These are phyloP conservation scores for Halichondria panicea DNA, from an alignment of 37 sponge, comb jelly and placozoan genomes.

Conservation along the genomic window DNA sequence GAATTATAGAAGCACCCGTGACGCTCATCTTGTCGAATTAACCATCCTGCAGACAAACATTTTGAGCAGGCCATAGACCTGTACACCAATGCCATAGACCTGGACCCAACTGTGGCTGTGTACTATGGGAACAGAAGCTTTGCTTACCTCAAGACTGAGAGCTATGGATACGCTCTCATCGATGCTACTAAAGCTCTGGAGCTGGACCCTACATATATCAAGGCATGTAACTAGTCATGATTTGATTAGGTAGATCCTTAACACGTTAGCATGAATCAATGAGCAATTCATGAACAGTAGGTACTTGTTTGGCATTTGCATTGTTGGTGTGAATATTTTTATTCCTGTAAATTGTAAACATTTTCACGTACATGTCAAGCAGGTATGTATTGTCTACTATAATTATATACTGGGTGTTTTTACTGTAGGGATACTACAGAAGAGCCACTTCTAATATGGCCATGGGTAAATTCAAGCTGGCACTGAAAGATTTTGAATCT, in stretches of 20 bases:
- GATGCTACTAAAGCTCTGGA: conserved; percentile 92
- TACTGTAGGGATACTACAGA: conserved; percentile 88
- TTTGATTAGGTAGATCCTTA: too few species aligned
- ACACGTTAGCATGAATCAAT: too few species aligned
- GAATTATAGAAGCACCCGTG: neutral
- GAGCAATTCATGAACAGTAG: too few species aligned
- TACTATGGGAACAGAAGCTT: conserved; percentile 96
- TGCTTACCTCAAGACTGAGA: conserved; percentile 85
- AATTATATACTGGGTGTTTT: too few species aligned
- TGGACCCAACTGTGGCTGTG: conserved; percentile 69
- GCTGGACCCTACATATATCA: conserved; percentile 79
- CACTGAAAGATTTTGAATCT: conserved; percentile 92
- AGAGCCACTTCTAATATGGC: conserved; percentile 98
- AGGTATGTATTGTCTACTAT: too few species aligned
- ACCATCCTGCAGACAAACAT: conserved; percentile 63
- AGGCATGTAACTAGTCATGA: too few species aligned
- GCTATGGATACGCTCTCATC: conserved; percentile 87
- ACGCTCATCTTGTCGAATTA: neutral
- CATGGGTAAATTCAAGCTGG: conserved; percentile 91
- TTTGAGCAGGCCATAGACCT: conserved; percentile 77
- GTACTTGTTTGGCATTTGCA: too few species aligned
- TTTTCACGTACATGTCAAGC: too few species aligned
- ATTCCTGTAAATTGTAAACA: too few species aligned
- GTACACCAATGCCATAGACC: conserved; percentile 85
- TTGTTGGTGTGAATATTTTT: too few species aligned